phyloP scores from a whole-genome alignment of 2,113 vertebrate genomes.

The Capreolus pygargus region DNA sequence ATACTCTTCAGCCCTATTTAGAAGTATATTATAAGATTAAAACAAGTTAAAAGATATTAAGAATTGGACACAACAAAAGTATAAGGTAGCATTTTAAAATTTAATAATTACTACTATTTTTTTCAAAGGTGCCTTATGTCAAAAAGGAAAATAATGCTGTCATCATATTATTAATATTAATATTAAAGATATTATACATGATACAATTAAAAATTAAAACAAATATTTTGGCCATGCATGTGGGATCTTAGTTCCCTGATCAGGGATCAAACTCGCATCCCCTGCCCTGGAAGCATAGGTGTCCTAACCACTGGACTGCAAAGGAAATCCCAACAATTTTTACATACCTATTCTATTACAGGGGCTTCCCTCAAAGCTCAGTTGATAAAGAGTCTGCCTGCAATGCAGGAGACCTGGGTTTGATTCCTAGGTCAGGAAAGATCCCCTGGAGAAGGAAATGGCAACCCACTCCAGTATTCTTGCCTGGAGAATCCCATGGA shows the following conservation, averaged over 20 bases:
- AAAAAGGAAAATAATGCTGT: not conserved
- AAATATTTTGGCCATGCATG: not conserved
- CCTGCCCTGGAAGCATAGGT: not conserved
- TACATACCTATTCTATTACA: not conserved
- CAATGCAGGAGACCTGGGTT: not conserved
- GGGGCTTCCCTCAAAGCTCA: not conserved
- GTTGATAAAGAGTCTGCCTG: not conserved
- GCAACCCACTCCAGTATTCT: not conserved
- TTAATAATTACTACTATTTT: not conserved
- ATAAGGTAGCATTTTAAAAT: not conserved
- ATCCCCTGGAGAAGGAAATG: not conserved
- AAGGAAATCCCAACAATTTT: not conserved
- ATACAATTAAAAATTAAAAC: rapidly evolving
- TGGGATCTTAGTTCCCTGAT: not conserved
- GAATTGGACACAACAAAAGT: not conserved
- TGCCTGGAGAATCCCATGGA: not conserved
- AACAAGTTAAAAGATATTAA: not conserved
- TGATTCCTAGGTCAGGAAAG: not conserved
- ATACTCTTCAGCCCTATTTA: not conserved
- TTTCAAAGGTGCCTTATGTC: not conserved
- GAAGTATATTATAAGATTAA: not conserved
- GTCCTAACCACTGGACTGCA: not conserved
- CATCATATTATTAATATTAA: not conserved
- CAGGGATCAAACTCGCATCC: not conserved
- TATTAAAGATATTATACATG: not conserved